Evolutionary conservation across 2,797 vertebrate species (phyloP).

Genomic region (Benthosema pterotum): DNA sequence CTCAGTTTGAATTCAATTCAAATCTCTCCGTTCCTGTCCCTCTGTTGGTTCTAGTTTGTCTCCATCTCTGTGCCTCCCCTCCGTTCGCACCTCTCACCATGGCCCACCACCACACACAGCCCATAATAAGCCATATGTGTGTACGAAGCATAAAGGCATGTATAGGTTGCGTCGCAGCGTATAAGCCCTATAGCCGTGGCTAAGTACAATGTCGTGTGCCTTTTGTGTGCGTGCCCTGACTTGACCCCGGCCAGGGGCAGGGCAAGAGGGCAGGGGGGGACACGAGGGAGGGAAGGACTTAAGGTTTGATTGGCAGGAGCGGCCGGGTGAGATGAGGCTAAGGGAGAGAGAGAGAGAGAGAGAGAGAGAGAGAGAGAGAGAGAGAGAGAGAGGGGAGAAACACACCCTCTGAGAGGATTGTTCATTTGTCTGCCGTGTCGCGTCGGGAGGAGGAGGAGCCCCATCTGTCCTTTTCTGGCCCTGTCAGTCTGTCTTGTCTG

Average conservation of each 20-base stretch:
- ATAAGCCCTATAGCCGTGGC: background rate
- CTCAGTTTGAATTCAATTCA: too few species aligned
- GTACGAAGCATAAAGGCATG: too few species aligned
- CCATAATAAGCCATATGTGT: too few species aligned
- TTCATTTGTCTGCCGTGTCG: too few species aligned
- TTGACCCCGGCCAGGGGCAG: slow-evolving; percentile 11
- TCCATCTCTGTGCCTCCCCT: background rate
- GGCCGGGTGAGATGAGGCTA: too few species aligned
- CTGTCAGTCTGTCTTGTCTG: slow-evolving; percentile 17
- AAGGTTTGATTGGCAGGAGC: slow-evolving; percentile 22
- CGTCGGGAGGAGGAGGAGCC: too few species aligned
- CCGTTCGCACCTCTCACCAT: background rate
- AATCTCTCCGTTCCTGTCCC: background rate
- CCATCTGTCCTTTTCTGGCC: background rate
- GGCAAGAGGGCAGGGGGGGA: slow-evolving; percentile 10
- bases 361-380: too few species aligned
- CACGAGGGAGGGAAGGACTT: background rate
- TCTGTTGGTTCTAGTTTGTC: background rate
- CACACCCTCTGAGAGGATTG: too few species aligned
- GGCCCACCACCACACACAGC: background rate
- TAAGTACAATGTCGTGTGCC: background rate
- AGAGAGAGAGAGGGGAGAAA: too few species aligned
- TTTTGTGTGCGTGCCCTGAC: slow-evolving; percentile 11
- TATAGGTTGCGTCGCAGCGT: too few species aligned
- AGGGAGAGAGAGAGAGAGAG: too few species aligned